phyloP scores from a whole-genome alignment of 92 coral and sea anemone species.

The Chrysogorgia sp. region DNA sequence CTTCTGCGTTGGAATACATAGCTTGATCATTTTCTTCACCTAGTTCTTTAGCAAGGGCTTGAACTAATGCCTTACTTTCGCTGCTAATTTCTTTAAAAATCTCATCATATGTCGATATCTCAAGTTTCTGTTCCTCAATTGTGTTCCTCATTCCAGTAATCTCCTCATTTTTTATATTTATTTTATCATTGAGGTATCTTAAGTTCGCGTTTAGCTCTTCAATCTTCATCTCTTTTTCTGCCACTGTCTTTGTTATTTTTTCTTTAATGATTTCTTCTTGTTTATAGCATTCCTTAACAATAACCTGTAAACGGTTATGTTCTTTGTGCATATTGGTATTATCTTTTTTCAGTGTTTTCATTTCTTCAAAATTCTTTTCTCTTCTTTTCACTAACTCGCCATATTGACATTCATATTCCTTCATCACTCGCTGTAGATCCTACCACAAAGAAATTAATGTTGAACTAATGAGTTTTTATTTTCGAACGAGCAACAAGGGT shows the following conservation, averaged over 20 bases:
- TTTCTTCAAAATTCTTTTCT: constrained; percentile 8
- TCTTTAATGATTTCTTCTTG: constrained; percentile 13
- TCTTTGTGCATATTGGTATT: constrained; percentile 34
- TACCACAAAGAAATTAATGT: neutral
- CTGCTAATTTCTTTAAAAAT: constrained; percentile 10
- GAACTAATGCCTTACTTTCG: constrained; percentile 14
- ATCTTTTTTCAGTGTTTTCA: constrained; percentile 23
- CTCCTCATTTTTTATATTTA: constrained; percentile 5
- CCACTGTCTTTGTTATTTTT: neutral
- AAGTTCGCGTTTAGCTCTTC: neutral
- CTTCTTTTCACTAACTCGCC: constrained; percentile 7
- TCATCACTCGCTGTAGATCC: constrained; percentile 10
- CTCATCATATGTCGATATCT: constrained; percentile 3
- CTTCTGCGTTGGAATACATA: neutral
- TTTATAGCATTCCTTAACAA: constrained; percentile 20
- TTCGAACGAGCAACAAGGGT: neutral
- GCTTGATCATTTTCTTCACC: constrained; percentile 15
- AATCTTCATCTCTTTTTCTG: constrained; percentile 1
- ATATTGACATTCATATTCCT: constrained; percentile 13
- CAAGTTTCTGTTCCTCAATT: neutral
- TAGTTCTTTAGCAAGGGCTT: constrained; percentile 22
- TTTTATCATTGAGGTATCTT: neutral
- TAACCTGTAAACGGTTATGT: constrained; percentile 23
- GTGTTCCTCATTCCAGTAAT: neutral
- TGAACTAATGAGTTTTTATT: neutral